These are phyloP conservation scores for Muraenolepis orangiensis DNA, from an alignment of 2,797 vertebrate species.

Conservation along the genomic window DNA sequence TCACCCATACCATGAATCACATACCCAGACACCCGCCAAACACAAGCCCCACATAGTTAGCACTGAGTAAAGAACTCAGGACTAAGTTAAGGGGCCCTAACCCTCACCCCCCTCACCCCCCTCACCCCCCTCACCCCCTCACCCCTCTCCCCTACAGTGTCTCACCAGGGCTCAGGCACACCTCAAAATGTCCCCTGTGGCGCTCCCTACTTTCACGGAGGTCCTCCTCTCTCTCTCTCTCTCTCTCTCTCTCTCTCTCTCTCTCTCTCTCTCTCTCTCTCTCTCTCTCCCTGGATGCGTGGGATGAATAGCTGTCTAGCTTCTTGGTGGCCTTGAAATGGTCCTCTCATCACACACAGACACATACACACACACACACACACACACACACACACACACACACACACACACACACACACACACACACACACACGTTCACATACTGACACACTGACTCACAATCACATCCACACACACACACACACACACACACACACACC, in stretches of 20 bases:
- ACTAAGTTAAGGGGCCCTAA: slow-evolving; percentile 40
- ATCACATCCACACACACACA: slow-evolving; percentile 1
- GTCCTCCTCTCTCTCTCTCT: slow-evolving; percentile 50
- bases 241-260: slow-evolving; percentile 47
- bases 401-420: background rate
- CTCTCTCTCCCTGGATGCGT: slow-evolving; percentile 44
- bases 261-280: slow-evolving; percentile 35
- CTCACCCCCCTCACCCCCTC: slow-evolving; percentile 55
- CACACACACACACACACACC: background rate
- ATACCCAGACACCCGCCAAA: background rate
- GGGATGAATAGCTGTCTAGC: slow-evolving; percentile 61
- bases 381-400: background rate
- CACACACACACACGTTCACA: background rate
- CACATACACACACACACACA: slow-evolving; percentile 5
- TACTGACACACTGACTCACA: background rate
- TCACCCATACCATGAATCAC: background rate
- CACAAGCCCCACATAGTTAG: slow-evolving; percentile 2
- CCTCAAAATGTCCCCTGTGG: slow-evolving; percentile 54
- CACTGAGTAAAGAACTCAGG: slow-evolving; percentile 16
- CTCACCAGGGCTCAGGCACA: slow-evolving; percentile 60
- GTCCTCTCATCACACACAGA: slow-evolving; percentile 14
- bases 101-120: slow-evolving; percentile 19
- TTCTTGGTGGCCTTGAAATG: slow-evolving; percentile 66
- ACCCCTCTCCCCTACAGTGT: slow-evolving; percentile 57
- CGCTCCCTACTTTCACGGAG: slow-evolving; percentile 56